A percentile compares a stretch with the other conserved stretches of the same genome.
Conservation (phyloP, 2,113 vertebrate species). For the Eulacestoma nigropectus region DNA sequence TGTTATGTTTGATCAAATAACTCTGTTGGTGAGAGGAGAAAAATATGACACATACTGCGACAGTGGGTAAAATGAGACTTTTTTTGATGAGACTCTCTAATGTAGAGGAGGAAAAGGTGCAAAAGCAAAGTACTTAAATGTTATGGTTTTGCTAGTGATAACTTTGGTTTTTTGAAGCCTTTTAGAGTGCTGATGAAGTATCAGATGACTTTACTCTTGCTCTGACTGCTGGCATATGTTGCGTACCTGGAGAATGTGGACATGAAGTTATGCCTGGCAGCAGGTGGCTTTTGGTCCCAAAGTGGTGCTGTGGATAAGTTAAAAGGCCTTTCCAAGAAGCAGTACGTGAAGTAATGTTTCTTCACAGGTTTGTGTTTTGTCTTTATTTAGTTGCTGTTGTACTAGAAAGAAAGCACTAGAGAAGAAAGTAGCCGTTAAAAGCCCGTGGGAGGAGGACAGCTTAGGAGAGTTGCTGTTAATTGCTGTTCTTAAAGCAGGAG, state of each 20-base stretch:
- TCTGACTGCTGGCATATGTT: rapidly evolving
- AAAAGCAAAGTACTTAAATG: not conserved
- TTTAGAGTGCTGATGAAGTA: not conserved
- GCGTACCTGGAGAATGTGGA: rapidly evolving
- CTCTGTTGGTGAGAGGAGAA: not conserved
- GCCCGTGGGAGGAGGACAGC: not conserved
- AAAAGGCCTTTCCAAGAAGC: not conserved
- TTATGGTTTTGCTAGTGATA: not conserved
- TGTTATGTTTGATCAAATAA: not conserved
- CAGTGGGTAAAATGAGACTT: not conserved
- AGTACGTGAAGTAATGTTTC: not conserved
- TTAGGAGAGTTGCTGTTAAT: not conserved
- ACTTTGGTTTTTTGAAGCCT: rapidly evolving
- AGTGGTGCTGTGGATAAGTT: not conserved
- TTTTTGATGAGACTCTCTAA: not conserved
- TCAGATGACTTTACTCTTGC: not conserved
- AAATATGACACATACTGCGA: rapidly evolving
- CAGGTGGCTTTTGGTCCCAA: not conserved
- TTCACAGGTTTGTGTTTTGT: not conserved
- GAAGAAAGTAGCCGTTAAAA: not conserved
- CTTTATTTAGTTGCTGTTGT: not conserved
- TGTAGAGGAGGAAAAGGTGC: not conserved
- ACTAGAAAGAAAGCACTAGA: not conserved
- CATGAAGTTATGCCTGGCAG: rapidly evolving
- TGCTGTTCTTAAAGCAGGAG: not conserved